Evolutionary conservation across 2,888 invertebrate genomes (phyloP), one percentile per base, ranked within the genome.

Genomic region (Lacanobia wlatinum): DNA sequence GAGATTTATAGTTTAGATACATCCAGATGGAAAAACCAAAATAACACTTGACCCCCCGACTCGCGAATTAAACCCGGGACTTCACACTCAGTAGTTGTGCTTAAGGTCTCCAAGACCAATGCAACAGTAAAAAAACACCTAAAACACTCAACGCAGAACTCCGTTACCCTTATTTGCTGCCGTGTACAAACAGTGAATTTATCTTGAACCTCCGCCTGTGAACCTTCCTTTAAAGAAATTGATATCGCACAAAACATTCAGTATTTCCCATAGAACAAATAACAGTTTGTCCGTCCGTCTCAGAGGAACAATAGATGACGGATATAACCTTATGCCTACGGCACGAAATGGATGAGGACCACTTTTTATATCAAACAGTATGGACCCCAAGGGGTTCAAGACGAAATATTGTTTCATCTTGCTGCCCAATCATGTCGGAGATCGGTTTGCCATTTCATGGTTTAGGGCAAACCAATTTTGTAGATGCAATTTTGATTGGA

Each of bases 321-420:
- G 28, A 62, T 60, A 72, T 56, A 70, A 50, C 67, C 63, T 12
- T 59, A 76, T 38, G 48, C 52, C 55, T 66, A 66, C 68, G 70
- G 65, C 65, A 66, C 68, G 34, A 58, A 72, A 82, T 67, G 66
- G 63, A 73, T 43, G 56, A 56, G 38, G n/a, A 52, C 70, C 73
- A 78, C 43, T 84, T 84, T 84, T 82, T 74, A 68, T 70, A 73
- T 73, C 62, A 67, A 48, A 75, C 46, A 59, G 52, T 40, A 48
- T 76, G 18, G 59, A 75, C 9, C 71, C 67, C 73, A 28, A 50
- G 70, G 71, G 70, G 28, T 66, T 58, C 40, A 12, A 23, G 1
- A 65, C 16, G 64, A 77, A 68, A 80, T 71, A 76, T 83, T 84
- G 73, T 71, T 84, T 74, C 72, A 83, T 80, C 70, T 78, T 52